A percentile compares a stretch with the other conserved stretches of the same genome.
Conservation (phyloP, 64 coral and sea anemone species). For the Stichodactyla helianthus region DNA sequence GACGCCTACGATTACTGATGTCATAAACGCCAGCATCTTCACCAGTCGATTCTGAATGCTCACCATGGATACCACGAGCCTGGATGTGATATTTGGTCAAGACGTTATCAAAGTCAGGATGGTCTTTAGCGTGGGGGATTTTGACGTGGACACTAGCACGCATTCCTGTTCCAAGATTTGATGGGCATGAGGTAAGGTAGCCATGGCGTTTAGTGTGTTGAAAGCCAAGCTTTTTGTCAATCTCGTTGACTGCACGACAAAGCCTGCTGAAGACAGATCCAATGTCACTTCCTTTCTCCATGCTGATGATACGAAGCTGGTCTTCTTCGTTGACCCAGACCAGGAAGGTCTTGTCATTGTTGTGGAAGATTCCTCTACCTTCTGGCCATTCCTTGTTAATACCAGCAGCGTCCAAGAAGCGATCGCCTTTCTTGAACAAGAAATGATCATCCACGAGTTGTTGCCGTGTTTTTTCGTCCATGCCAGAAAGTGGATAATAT, state of each 20-base stretch:
- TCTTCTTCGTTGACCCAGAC: conserved; percentile 96
- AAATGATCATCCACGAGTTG: conserved; percentile 79
- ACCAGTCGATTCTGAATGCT: conserved; percentile 30
- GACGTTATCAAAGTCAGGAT: conserved; percentile 54
- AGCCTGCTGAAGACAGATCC: conserved; percentile 70
- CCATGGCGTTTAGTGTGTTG: conserved; percentile 61
- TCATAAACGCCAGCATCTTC: conserved; percentile 34
- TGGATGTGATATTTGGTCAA: conserved; percentile 46
- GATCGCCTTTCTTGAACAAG: conserved; percentile 89
- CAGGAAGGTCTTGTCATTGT: conserved; percentile 80
- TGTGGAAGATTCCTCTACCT: conserved; percentile 89
- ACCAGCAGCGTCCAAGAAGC: conserved; percentile 84
- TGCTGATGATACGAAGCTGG: conserved; percentile 91
- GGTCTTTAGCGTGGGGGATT: conserved; percentile 64
- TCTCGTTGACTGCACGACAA: conserved; percentile 72
- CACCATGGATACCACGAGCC: conserved; percentile 33
- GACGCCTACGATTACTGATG: conserved; percentile 23
- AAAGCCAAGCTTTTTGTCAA: conserved; percentile 75
- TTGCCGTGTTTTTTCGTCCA: conserved; percentile 75
- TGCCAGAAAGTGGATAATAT: conserved; percentile 75
- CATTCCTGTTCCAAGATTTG: conserved; percentile 90
- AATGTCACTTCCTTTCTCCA: conserved; percentile 87
- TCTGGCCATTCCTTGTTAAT: conserved; percentile 82
- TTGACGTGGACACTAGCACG: conserved; percentile 94
- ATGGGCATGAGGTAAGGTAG: conserved; percentile 84